Base-by-base conservation (phyloP, 2,113 vertebrate species). In the Cacatua alba region DNA sequence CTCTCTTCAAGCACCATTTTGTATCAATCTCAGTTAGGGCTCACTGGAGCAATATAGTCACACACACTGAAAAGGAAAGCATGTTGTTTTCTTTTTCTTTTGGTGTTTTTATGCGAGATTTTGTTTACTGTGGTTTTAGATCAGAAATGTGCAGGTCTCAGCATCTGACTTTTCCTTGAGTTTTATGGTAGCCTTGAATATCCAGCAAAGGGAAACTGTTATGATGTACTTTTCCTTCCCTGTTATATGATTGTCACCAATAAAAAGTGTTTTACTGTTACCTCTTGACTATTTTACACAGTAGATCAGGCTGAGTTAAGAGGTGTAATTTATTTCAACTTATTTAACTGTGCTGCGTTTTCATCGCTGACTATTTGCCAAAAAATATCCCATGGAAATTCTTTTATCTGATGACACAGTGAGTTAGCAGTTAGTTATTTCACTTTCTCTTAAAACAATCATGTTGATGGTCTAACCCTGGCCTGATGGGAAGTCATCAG, bases 391-490 rank as follows among this genome's bases (percentile, higher is more conserved):
- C 90, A n/a, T 95, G 92, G 92, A 96, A 94, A 83, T 95, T 85
- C 43, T 89, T 94, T 94, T 97, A 92, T 96, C 95, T 97, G 87
- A 79, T 94, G 86, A 37, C 82, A 55, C 48, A 79, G 86, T 7
- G 13, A 94, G 76, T 94, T 97, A 88, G 67, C 95, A 87, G 79
- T 94, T 92, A 91, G 86, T 95, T 92, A 83, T 67, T 97, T 96
- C 95, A 77, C 72, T 85, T 95, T 88, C 92, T 95, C 88, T 88
- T 95, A 81, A 95, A 95, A 71, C 75, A 92, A 18, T 96, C 70
- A 14, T 75, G 62, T 85, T n/a, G 17, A 41, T 94, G 77, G 60
- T 80, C 35, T 94, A 90, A 91, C 77, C 17, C 24, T 82, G 76
- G 53, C 48, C 35, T 92, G 51, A 76, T 93, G 67, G 63, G 67